Conservation (phyloP, 2,888 invertebrate genomes). For the Leptinotarsa tumamoca region DNA sequence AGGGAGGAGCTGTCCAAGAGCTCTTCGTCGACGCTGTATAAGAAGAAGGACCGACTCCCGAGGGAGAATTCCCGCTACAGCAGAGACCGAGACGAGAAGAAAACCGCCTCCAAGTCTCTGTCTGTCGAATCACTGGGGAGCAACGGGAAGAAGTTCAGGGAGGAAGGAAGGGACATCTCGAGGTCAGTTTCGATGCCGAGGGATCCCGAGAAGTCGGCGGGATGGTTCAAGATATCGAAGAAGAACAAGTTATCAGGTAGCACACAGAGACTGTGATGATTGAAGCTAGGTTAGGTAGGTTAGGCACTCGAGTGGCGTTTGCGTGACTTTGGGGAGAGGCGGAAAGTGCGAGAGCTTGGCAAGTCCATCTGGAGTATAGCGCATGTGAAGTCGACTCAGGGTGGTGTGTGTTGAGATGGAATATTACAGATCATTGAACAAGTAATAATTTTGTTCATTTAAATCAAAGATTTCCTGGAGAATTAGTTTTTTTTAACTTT, state of each 20-base stretch:
- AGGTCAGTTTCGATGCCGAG: constrained; percentile 81
- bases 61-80: constrained; percentile 66
- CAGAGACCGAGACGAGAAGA: constrained; percentile 59
- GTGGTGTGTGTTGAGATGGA: too few species aligned
- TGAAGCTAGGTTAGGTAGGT: constrained; percentile 23
- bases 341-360: neutral
- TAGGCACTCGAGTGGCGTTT: constrained; percentile 39
- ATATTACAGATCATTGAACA: too few species aligned
- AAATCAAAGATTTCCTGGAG: too few species aligned
- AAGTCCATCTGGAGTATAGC: neutral
- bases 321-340: constrained; percentile 14
- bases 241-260: constrained; percentile 66
- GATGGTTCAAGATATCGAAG: constrained; percentile 77
- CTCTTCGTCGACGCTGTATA: constrained; percentile 63
- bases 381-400: too few species aligned
- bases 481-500: too few species aligned
- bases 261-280: constrained; percentile 60
- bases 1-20: constrained; percentile 60
- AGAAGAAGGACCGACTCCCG: constrained; percentile 66
- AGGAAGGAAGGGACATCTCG: constrained; percentile 68
- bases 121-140: constrained; percentile 75
- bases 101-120: constrained; percentile 69
- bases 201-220: constrained; percentile 78
- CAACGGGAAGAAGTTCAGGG: constrained; percentile 60
- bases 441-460: too few species aligned